A percentile compares a stretch with the other conserved stretches of the same genome.
Evolutionary conservation across 2,113 vertebrate genomes (phyloP).

Genomic region (Anser brachyrhynchus): DNA sequence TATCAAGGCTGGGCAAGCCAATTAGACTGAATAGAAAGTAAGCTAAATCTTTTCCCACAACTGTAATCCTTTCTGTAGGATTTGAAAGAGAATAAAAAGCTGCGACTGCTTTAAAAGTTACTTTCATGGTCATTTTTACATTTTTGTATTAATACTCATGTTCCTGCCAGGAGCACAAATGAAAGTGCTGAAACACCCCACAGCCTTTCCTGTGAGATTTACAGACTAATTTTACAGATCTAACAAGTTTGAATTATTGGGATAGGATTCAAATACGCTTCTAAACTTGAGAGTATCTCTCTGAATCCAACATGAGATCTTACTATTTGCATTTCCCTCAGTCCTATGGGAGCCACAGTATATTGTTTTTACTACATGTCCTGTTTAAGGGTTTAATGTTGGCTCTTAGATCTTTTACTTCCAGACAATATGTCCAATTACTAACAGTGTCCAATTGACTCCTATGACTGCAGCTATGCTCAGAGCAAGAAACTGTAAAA

Average conservation of each 20-base stretch:
- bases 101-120: conserved; percentile 59
- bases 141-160: conserved; percentile 51
- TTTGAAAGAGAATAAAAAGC: conserved; percentile 60
- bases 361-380: not conserved
- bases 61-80: conserved; percentile 64
- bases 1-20: conserved; percentile 41
- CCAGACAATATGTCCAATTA: conserved; percentile 18
- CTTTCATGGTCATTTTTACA: conserved; percentile 59
- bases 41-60: conserved; percentile 62
- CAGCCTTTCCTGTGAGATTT: conserved; percentile 43
- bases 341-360: not conserved
- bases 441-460: not conserved
- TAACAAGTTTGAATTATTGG: conserved; percentile 45
- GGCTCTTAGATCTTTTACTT: conserved; percentile 21
- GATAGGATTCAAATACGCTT: conserved; percentile 38
- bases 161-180: conserved; percentile 53
- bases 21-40: conserved; percentile 58
- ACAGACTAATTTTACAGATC: conserved; percentile 54
- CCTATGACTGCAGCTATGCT: not conserved
- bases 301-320: conserved; percentile 1
- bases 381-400: not conserved
- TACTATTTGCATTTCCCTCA: conserved; percentile 2
- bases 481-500: not conserved
- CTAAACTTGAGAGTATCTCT: conserved; percentile 33
- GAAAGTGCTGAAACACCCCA: conserved; percentile 44